Conservation (phyloP, 1,140 invertebrate genomes). For the Palaemon carinicauda region DNA sequence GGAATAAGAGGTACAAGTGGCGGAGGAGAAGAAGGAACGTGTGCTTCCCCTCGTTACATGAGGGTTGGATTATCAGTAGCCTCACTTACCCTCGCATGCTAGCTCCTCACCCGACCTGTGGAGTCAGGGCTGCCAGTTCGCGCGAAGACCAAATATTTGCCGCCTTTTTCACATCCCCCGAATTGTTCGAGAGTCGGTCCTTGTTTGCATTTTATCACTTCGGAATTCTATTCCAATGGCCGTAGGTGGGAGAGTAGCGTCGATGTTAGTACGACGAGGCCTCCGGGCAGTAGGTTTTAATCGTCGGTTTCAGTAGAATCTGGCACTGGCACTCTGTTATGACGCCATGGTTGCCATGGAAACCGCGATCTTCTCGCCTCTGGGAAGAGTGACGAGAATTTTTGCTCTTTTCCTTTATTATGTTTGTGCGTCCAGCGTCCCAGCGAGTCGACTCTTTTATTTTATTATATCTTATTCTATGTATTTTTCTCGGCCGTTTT, state of each 20-base stretch:
- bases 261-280: too few relatives aligned
- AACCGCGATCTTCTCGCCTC: slow-evolving; percentile 36
- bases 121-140: slow-evolving; percentile 3
- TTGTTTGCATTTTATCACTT: not conserved
- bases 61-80: slow-evolving; percentile 41
- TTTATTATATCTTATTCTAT: not conserved
- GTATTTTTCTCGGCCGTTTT: not conserved
- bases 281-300: not conserved
- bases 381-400: slow-evolving; percentile 38
- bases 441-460: not conserved
- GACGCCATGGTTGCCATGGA: slow-evolving; percentile 47
- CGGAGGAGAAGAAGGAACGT: not conserved
- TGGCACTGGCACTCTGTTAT: slow-evolving; percentile 31
- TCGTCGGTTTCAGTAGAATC: not conserved
- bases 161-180: not conserved
- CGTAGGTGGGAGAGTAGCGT: too few relatives aligned
- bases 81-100: slow-evolving; percentile 50
- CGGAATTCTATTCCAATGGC: too few relatives aligned
- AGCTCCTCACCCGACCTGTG: slow-evolving; percentile 44
- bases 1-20: not conserved
- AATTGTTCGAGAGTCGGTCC: not conserved
- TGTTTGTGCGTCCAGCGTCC: slow-evolving; percentile 6
- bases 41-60: slow-evolving; percentile 38
- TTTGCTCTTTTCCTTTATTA: slow-evolving; percentile 41
- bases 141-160: not conserved